Percentiles rank a stretch among this genome's conserved stretches.
These are phyloP conservation scores for Apolygus lucorum DNA, from an alignment of 1,140 invertebrate genomes.

Conservation along the genomic window DNA sequence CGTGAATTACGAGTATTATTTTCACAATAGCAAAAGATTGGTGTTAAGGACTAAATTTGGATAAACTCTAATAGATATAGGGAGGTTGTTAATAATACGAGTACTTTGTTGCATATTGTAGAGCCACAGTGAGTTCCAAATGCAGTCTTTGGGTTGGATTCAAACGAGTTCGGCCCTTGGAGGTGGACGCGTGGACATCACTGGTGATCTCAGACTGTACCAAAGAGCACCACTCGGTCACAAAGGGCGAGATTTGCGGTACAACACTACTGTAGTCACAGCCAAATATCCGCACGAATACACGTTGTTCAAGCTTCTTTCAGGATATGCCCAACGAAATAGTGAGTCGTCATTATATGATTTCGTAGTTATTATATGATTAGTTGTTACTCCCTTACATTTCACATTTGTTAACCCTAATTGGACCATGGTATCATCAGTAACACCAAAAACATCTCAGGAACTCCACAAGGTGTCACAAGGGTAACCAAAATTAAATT, in stretches of 20 bases:
- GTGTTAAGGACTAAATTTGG: too few species aligned
- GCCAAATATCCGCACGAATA: slow-evolving; percentile 8
- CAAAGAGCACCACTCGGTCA: slow-evolving; percentile 19
- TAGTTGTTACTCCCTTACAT: neutral
- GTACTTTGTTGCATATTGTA: neutral
- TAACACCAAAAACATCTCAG: neutral
- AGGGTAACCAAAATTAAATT: neutral
- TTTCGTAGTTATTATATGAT: too few species aligned
- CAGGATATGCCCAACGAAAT: slow-evolving; percentile 23
- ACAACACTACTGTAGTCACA: slow-evolving; percentile 15
- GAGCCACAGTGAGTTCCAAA: slow-evolving; percentile 18
- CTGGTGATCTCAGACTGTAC: slow-evolving; percentile 20
- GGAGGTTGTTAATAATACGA: too few species aligned
- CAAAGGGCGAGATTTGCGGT: slow-evolving; percentile 20
- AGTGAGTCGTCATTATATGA: slow-evolving; percentile 12
- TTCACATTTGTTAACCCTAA: neutral
- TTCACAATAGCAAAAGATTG: too few species aligned
- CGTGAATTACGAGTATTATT: too few species aligned
- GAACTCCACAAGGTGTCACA: neutral
- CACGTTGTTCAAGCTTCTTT: slow-evolving; percentile 8
- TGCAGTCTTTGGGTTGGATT: slow-evolving; percentile 24
- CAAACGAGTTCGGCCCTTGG: slow-evolving; percentile 12
- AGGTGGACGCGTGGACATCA: slow-evolving; percentile 19
- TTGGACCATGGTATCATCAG: neutral
- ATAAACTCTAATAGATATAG: too few species aligned